Conservation (phyloP, 2,797 vertebrate genomes). For the Danio tinwini region DNA sequence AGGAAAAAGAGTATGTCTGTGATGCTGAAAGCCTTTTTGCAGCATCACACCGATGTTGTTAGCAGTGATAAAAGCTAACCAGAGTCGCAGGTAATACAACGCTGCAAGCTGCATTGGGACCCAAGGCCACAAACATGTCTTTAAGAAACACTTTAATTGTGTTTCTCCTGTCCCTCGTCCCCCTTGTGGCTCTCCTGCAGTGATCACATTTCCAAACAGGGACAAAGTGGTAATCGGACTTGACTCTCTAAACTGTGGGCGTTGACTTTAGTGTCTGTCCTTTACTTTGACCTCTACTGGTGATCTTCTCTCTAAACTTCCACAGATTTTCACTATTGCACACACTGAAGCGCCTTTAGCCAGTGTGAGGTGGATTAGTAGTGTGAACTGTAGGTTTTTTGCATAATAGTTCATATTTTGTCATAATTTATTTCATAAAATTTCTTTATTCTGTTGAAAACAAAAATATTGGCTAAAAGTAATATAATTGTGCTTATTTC, state of each 20-base stretch:
- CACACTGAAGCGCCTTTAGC: constrained; percentile 52
- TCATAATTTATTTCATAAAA: neutral
- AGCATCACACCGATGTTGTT: constrained; percentile 81
- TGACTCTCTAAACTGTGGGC: constrained; percentile 68
- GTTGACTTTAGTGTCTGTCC: constrained; percentile 72
- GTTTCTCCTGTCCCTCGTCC: constrained; percentile 65
- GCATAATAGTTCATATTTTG: neutral
- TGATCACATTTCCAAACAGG: constrained; percentile 76
- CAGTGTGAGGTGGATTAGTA: neutral
- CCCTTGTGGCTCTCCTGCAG: constrained; percentile 58
- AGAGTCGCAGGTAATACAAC: constrained; percentile 52
- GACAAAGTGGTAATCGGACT: constrained; percentile 46
- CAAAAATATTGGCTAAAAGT: too few relatives aligned
- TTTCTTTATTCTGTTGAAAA: neutral
- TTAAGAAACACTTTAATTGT: constrained; percentile 76
- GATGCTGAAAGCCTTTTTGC: constrained; percentile 88
- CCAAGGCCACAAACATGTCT: constrained; percentile 63
- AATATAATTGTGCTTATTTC: neutral
- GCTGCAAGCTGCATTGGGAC: constrained; percentile 51
- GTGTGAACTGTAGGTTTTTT: neutral
- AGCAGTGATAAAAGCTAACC: constrained; percentile 93
- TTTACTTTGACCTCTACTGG: constrained; percentile 75
- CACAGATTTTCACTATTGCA: constrained; percentile 79
- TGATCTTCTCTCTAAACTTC: constrained; percentile 75
- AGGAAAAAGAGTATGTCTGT: constrained; percentile 61